Evolutionary conservation across 1,140 invertebrate genomes (phyloP), one percentile per base, ranked within the genome.

Genomic region (Trissolcus basalis): DNA sequence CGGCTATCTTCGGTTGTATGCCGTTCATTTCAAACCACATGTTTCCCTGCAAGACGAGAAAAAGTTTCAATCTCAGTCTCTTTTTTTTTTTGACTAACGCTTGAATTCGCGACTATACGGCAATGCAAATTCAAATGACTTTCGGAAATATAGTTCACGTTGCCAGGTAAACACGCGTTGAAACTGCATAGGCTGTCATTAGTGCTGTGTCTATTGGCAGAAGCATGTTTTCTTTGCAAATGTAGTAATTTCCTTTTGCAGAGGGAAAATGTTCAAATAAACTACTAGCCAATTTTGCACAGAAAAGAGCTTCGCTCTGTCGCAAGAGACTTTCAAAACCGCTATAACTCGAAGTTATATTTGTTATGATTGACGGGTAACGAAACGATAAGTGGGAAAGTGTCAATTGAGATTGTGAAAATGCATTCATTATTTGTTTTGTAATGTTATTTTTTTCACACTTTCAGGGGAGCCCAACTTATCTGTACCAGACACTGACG

Each of bases 381-480:
- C n/a, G 12, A 15, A 27, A 32, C 32, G 14, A 10, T 53, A 0
- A 41, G 16, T 9, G 11, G 12, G 7, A 27, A 11, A 53, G 10
- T 39, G 27, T 35, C 14, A 14, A 15, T 15, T 0, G 35, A 32
- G 12, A 51, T n/a, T 54, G 10, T 39, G 36, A 39, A 39, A 39
- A 11, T 39, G 3, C 33, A 35, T 4, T 39, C 9, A 39, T 39
- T 39, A 39, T 39, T 39, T 3, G 9, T 39, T 11, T 27, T 11
- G n/a, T 39, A 44, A 44, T 44, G 39, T 11, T 27, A 16, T 35
- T 53, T 69, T 16, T 54, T 63, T 60, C 33, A 49, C 53, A 13
- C 70, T 84, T 83, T 10, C 59, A 90, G 89, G 67, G 1, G 86
- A 90, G 36, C 69, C 84, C 1, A 73, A 86, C 14, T 48, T 90